Evolutionary conservation across 2,113 vertebrate genomes (phyloP).

Genomic region (Eublepharis macularius): DNA sequence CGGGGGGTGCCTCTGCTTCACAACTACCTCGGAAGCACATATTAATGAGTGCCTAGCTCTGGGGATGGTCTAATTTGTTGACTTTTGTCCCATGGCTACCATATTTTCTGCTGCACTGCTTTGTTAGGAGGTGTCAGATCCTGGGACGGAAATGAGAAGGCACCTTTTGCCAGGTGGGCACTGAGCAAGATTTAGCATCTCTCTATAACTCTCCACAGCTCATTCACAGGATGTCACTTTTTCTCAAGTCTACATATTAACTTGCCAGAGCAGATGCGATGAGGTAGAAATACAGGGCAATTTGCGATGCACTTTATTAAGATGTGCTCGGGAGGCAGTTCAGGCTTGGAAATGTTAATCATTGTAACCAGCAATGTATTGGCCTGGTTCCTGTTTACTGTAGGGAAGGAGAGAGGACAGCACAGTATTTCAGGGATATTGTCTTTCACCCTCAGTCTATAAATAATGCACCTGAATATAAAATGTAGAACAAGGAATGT

Average conservation of each 20-base stretch:
- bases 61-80: neutral
- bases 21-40: neutral
- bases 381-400: constrained; percentile 47
- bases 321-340: constrained; percentile 55
- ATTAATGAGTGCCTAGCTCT: neutral
- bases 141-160: neutral
- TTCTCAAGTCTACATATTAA: constrained; percentile 60
- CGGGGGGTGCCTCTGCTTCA: neutral
- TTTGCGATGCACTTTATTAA: constrained; percentile 69
- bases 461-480: neutral
- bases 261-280: constrained; percentile 62
- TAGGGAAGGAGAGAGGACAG: neutral
- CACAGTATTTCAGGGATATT: constrained; percentile 13
- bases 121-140: constrained; percentile 1
- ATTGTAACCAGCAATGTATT: constrained; percentile 24
- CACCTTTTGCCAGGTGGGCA: neutral
- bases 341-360: constrained; percentile 67
- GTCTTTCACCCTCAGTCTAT: neutral
- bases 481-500: neutral
- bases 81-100: neutral
- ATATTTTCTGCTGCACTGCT: neutral
- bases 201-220: constrained; percentile 38
- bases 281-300: constrained; percentile 61
- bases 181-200: constrained; percentile 40
- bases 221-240: constrained; percentile 57